phyloP scores from a whole-genome alignment of 1,140 invertebrate species.

The Hylaeus anthracinus region DNA sequence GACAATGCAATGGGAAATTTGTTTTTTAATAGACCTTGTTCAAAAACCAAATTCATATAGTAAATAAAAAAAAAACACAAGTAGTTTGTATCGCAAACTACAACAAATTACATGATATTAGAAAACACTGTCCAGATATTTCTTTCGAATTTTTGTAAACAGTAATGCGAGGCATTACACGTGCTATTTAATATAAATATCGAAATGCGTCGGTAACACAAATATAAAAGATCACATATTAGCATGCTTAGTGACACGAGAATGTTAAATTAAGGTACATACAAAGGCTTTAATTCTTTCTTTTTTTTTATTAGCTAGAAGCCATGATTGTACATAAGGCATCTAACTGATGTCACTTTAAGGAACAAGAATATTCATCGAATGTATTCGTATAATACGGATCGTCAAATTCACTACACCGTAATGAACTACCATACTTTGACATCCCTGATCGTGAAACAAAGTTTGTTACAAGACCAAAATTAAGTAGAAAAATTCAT shows the following conservation, averaged over 20 bases:
- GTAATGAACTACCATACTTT: constrained; percentile 12
- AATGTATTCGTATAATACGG: constrained; percentile 17
- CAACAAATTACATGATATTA: constrained; percentile 30
- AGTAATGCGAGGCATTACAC: constrained; percentile 41
- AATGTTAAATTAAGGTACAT: constrained; percentile 37
- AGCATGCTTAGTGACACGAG: constrained; percentile 36
- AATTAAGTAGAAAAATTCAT: constrained; percentile 15
- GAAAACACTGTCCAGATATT: neutral
- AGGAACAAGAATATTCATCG: constrained; percentile 14
- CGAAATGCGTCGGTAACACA: constrained; percentile 12
- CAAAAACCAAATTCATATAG: constrained; percentile 1
- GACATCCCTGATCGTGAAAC: constrained; percentile 22
- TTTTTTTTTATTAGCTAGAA: constrained; percentile 26
- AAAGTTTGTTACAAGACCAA: neutral
- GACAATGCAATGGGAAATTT: constrained; percentile 7
- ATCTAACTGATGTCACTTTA: constrained; percentile 1
- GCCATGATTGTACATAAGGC: constrained; percentile 23
- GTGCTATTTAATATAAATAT: constrained; percentile 34
- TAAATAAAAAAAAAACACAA: constrained; percentile 18
- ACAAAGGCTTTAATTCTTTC: constrained; percentile 26
- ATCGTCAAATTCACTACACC: neutral
- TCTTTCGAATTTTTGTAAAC: neutral
- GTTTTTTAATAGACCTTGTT: neutral
- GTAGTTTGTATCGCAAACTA: constrained; percentile 47
- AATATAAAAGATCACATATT: constrained; percentile 41